Evolutionary conservation across 2,113 vertebrate genomes (phyloP), one percentile per base, ranked within the genome.

Genomic region (Pelecanoides urinatrix): DNA sequence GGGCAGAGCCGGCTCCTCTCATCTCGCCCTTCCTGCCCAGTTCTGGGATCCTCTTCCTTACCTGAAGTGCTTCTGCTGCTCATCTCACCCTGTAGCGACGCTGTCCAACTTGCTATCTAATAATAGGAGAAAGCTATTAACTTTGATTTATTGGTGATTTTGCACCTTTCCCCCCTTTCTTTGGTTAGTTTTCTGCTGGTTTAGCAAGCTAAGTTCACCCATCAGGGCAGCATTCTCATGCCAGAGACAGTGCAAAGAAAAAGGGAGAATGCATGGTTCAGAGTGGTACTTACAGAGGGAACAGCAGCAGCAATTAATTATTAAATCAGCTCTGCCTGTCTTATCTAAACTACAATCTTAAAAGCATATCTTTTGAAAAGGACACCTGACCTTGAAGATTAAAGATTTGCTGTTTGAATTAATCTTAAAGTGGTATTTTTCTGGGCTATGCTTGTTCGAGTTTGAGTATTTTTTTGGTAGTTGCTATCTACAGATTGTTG

Each of bases 241-340:
- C 45, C 50, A 45, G 72, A 61, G 67, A 34, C 2, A 7, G 67
- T 49, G 36, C 72, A 93, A 81, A 29, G 19, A 42, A 80, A 84
- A 63, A 65, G 74, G 32, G 32, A 67, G 47, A 84, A n/a, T 59
- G 21, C 1, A 0, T 85, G 42, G 52, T 63, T 86, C 65, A 38
- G 62, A 67, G 47, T 30, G 61, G 74, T 42, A 45, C 47, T 67
- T 74, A 34, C 14, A 71, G 42, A 34, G 40, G 26, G 52, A 95
- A 52, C 66, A 90, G 70, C 61, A 88, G 56, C 66, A 13, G 13
- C 67, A 86, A 83, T 80, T 90, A 91, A 89, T 93, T 94, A 93
- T 83, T 94, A 90, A 88, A 86, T 92, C 63, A 58, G 42, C 67
- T 82, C 53, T 94, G 49, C 58, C 25, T 73, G 40, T 76, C 63